These are phyloP conservation scores for Synanceia verrucosa DNA, from an alignment of 2,797 vertebrate genomes.

Conservation along the genomic window DNA sequence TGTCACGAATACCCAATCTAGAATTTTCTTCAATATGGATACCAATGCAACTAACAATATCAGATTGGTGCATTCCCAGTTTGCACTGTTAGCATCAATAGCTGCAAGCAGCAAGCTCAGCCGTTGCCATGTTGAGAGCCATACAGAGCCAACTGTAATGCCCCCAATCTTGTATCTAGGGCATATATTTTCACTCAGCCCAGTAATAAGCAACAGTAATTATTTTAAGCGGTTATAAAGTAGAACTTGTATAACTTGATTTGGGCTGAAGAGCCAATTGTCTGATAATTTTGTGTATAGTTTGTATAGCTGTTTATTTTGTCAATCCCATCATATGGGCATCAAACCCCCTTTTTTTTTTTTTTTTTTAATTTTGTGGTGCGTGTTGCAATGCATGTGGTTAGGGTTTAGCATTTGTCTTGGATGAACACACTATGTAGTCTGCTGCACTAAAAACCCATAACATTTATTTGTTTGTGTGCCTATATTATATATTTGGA, in stretches of 20 bases:
- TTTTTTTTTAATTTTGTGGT: not conserved
- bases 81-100: no score
- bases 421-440: not conserved
- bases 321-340: not conserved
- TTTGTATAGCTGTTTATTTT: not conserved
- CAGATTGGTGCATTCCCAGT: no score
- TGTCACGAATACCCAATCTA: no score
- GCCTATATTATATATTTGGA: no score
- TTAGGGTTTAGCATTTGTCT: slow-evolving; percentile 6
- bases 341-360: slow-evolving; percentile 9
- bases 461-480: slow-evolving; percentile 32
- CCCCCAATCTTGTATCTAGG: no score
- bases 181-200: not conserved
- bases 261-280: not conserved
- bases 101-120: no score
- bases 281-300: not conserved
- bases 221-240: slow-evolving; percentile 1
- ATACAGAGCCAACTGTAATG: no score
- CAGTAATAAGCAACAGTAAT: not conserved
- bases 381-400: not conserved
- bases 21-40: no score
- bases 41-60: no score
- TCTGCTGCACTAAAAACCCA: slow-evolving; percentile 26
- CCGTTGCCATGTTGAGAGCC: no score
- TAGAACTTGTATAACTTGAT: slow-evolving; percentile 11